Percentiles rank a stretch among this genome's conserved stretches.
Conservation (phyloP, 2,888 invertebrate genomes). For the Drosophila kuntzei region DNA sequence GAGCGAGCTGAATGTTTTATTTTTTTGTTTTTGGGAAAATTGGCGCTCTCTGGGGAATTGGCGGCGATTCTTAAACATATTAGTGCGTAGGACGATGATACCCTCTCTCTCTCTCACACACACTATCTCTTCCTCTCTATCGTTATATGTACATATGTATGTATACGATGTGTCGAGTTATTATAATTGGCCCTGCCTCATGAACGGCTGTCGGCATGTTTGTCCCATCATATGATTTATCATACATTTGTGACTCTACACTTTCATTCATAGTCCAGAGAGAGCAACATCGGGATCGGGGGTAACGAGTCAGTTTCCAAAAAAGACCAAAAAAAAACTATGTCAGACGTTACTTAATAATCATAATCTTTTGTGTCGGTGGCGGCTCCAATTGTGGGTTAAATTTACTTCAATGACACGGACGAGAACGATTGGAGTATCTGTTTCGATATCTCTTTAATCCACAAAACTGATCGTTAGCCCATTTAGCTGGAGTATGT, state of each 20-base stretch:
- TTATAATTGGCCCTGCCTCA: conserved; percentile 62
- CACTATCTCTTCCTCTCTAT: background rate
- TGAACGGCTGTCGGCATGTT: conserved; percentile 80
- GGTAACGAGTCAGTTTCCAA: conserved; percentile 25
- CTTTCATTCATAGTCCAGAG: conserved; percentile 56
- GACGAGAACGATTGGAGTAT: conserved; percentile 26
- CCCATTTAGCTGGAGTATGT: conserved; percentile 32
- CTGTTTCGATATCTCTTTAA: conserved; percentile 55
- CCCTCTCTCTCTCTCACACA: conserved; percentile 5
- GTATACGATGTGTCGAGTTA: conserved; percentile 43
- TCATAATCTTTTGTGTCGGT: conserved; percentile 68
- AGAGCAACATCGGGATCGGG: background rate
- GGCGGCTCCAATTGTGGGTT: conserved; percentile 65
- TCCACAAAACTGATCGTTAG: conserved; percentile 53
- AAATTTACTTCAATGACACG: conserved; percentile 38
- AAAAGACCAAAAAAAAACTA: conserved; percentile 59
- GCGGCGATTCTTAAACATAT: conserved; percentile 38
- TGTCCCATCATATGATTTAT: conserved; percentile 83
- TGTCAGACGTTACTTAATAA: conserved; percentile 78
- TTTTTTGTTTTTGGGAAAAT: conserved; percentile 51
- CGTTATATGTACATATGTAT: conserved; percentile 6
- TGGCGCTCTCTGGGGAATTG: conserved; percentile 67
- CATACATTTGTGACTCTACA: conserved; percentile 82
- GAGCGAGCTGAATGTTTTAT: conserved; percentile 46
- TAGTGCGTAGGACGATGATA: conserved; percentile 64